Conservation (phyloP, 1,140 invertebrate genomes). For the Tetragnatha versicolor region DNA sequence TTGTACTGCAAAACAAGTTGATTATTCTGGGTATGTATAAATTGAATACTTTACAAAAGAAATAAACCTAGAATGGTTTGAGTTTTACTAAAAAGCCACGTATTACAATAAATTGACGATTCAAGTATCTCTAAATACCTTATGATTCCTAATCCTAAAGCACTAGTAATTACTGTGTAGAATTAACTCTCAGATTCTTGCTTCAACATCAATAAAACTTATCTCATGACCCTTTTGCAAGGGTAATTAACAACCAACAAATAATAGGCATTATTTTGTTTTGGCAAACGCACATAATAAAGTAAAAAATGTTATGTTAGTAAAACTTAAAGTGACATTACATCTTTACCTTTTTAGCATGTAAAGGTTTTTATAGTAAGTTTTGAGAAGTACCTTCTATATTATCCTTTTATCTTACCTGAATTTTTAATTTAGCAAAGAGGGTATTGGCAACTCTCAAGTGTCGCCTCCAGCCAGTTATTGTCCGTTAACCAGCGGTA, state of each 20-base stretch:
- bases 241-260: too few species aligned
- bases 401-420: neutral
- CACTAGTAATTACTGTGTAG: neutral
- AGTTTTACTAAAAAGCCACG: neutral
- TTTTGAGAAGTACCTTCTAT: too few species aligned
- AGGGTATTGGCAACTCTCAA: too few species aligned
- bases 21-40: conserved; percentile 15
- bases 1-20: neutral
- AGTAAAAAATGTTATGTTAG: too few species aligned
- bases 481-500: neutral
- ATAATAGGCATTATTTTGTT: too few species aligned
- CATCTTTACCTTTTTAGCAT: too few species aligned
- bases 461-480: neutral
- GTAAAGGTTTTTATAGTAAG: too few species aligned
- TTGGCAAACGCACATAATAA: too few species aligned
- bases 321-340: too few species aligned
- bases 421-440: too few species aligned
- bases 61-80: neutral
- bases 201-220: neutral
- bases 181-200: neutral
- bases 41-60: neutral
- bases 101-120: neutral
- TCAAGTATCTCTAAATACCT: neutral
- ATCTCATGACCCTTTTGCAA: too few species aligned
- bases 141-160: neutral